Base-by-base conservation (phyloP, 2,797 vertebrate genomes). In the Malurus leucopterus region DNA sequence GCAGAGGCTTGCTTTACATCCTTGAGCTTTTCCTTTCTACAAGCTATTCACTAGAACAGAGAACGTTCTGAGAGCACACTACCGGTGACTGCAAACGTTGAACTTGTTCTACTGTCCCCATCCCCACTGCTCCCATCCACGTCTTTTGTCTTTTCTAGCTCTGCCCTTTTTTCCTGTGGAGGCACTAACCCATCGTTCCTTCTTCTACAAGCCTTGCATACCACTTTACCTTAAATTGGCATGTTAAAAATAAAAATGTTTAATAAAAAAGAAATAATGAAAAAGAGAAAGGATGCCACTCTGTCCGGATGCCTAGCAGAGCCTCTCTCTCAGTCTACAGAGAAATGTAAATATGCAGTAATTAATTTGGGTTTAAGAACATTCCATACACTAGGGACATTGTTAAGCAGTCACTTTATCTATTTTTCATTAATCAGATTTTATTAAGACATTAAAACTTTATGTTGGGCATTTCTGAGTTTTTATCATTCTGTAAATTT, bases 321-420 rank as follows among this genome's bases (percentile, higher is more conserved):
- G 80, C 71, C 59, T 79, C 67, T 67, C 76, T 74, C 77, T 85
- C 62, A 85, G 84, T 75, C 69, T 90, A 88, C 72, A 94, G 92
- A 89, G 84, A 92, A 94, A 94, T 92, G 84, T 86, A 94, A 96
- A 95, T 93, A 91, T 58, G 38, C 75, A 81, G 86, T 90, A 95
- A 93, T 90, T 95, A 96, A 90, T 86, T 92, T 90, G 74, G 54
- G 73, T 92, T 94, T 90, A 92, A 96, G 96, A 96, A 86, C 84
- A 94, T 93, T 83, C 58, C 46, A 76, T 75, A 88, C 90, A 63
- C 58, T 75, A 53, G 63, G 88, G 86, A 94, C 73, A 83, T 84
- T 91, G 89, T 85, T 88, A 93, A 93, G 84, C 68, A 91, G 82
- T 79, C 71, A 75, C 74, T 95, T 94, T 84, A 92, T 72, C 68